Conservation (phyloP, 1,140 invertebrate genomes). For the Danaus plexippus region DNA sequence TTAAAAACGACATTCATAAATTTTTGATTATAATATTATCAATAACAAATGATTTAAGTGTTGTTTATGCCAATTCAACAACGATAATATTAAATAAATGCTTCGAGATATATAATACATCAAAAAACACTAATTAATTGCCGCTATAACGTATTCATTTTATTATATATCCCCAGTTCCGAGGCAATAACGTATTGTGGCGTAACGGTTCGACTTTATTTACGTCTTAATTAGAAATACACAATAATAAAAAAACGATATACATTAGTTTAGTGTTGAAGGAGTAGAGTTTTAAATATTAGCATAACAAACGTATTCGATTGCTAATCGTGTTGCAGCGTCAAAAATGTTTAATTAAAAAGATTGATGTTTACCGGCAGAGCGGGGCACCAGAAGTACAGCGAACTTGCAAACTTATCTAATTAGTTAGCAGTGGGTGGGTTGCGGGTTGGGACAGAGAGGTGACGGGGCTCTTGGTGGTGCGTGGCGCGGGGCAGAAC, state of each 20-base stretch:
- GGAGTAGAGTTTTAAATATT: too few species aligned
- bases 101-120: too few species aligned
- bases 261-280: constrained; percentile 1
- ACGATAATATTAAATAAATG: too few species aligned
- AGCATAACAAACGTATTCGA: constrained; percentile 44
- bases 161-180: constrained; percentile 4
- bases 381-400: constrained; percentile 65
- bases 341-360: constrained; percentile 72
- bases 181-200: constrained; percentile 4
- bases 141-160: constrained; percentile 10
- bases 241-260: neutral
- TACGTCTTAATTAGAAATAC: constrained; percentile 14
- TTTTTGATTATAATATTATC: too few species aligned
- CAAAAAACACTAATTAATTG: constrained; percentile 14
- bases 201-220: neutral
- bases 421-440: constrained; percentile 59
- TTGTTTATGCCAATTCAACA: too few species aligned
- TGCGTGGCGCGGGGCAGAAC: constrained; percentile 9
- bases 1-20: too few species aligned
- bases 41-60: too few species aligned
- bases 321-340: constrained; percentile 62
- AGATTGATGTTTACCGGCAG: constrained; percentile 69
- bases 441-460: constrained; percentile 11
- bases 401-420: constrained; percentile 70
- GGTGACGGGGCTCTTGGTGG: constrained; percentile 2